These are phyloP conservation scores for Nephotettix cincticeps DNA, from an alignment of 1,140 invertebrate species.

Conservation along the genomic window DNA sequence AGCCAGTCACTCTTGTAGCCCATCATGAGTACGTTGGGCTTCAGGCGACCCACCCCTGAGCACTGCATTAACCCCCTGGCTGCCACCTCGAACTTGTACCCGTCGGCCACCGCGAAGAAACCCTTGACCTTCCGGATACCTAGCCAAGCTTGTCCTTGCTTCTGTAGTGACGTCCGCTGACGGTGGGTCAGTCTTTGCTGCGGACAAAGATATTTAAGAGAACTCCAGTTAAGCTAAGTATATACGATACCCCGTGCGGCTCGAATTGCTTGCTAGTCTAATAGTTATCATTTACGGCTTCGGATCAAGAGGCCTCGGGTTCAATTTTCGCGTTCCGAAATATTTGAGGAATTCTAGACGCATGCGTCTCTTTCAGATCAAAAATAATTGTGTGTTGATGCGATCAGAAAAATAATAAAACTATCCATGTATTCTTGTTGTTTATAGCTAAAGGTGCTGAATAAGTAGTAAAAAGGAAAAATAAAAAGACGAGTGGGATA, in stretches of 20 bases:
- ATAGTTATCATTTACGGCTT: too few relatives aligned
- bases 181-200: constrained; percentile 68
- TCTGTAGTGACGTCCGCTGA: constrained; percentile 56
- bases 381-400: too few relatives aligned
- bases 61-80: constrained; percentile 76
- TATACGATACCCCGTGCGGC: not conserved
- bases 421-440: too few relatives aligned
- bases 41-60: constrained; percentile 86
- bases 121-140: constrained; percentile 76
- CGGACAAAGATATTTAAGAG: constrained; percentile 32
- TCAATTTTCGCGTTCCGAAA: too few relatives aligned
- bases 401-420: too few relatives aligned
- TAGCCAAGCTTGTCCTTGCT: constrained; percentile 73
- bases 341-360: too few relatives aligned
- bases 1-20: constrained; percentile 93
- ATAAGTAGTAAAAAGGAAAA: too few relatives aligned
- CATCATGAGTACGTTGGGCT: constrained; percentile 91
- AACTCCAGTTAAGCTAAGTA: not conserved
- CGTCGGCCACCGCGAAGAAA: constrained; percentile 84
- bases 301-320: too few relatives aligned
- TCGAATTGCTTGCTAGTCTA: too few relatives aligned
- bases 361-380: too few relatives aligned
- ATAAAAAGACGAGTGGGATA: too few relatives aligned
- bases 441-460: too few relatives aligned
- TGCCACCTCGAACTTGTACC: constrained; percentile 73